Conservation (phyloP, 2,797 vertebrate genomes). For the Potorous gilbertii region DNA sequence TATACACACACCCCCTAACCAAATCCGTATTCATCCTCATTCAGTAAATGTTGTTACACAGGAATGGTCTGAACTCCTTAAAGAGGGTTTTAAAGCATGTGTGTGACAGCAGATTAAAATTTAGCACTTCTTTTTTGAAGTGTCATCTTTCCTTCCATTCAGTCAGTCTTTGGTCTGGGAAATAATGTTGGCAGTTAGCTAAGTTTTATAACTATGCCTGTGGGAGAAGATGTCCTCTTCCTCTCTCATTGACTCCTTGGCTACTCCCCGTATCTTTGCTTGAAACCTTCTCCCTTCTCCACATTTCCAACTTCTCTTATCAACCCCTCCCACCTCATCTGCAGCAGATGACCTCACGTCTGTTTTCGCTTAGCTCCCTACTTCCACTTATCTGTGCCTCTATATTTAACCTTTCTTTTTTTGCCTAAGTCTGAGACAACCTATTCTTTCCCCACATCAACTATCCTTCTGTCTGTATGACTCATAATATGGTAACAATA, state of each 20-base stretch:
- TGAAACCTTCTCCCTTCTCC: neutral
- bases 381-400: neutral
- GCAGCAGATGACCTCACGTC: neutral
- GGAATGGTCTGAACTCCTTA: neutral
- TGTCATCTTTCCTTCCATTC: neutral
- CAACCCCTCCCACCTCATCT: neutral
- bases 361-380: neutral
- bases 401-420: neutral
- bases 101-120: neutral
- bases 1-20: neutral
- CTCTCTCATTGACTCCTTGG: neutral
- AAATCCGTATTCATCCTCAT: neutral
- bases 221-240: slow-evolving; percentile 2
- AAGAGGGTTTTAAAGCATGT: neutral
- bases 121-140: slow-evolving; percentile 1
- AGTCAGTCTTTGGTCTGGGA: neutral
- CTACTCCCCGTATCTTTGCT: neutral
- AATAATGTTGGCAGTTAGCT: slow-evolving; percentile 5
- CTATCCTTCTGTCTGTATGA: neutral
- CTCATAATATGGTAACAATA: neutral
- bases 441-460: neutral
- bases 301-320: neutral
- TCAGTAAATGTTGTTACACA: neutral
- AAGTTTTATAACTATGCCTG: neutral
- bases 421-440: neutral